phyloP scores from a whole-genome alignment of 2,797 vertebrate genomes.

The Cuculus canorus region DNA sequence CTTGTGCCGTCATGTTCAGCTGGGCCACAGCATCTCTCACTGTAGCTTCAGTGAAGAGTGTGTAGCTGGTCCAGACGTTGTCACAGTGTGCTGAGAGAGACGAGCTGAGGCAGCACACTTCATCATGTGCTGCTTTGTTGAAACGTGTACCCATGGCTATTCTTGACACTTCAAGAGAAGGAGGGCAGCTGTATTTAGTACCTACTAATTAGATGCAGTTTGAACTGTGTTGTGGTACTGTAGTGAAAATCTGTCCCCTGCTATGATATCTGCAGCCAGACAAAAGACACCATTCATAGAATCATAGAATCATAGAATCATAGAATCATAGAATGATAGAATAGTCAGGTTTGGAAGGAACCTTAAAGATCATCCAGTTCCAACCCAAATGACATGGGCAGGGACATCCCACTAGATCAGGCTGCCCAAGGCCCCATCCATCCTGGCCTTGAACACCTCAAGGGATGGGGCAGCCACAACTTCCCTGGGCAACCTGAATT shows the following conservation, averaged over 20 bases:
- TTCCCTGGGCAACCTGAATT: too few species aligned
- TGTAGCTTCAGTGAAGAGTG: neutral
- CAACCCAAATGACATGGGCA: too few species aligned
- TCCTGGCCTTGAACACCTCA: too few species aligned
- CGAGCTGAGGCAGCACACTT: neutral
- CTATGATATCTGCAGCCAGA: slow-evolving; percentile 50
- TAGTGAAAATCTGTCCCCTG: slow-evolving; percentile 57
- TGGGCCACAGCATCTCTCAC: fast-evolving
- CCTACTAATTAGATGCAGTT: slow-evolving; percentile 48
- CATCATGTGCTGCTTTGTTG: neutral
- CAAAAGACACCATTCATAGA: slow-evolving; percentile 43
- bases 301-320: too few species aligned
- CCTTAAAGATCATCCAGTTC: too few species aligned
- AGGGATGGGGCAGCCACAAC: too few species aligned
- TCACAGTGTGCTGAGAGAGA: neutral
- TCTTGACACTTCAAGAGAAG: slow-evolving; percentile 5
- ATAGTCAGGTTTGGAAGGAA: too few species aligned
- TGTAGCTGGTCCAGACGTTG: neutral
- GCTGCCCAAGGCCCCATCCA: too few species aligned
- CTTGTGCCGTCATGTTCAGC: neutral
- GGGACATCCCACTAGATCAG: too few species aligned
- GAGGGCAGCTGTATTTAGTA: neutral
- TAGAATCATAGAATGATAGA: too few species aligned
- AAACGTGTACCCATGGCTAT: neutral
- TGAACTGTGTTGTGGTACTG: slow-evolving; percentile 34